These are phyloP conservation scores for Engystomops pustulosus DNA, from an alignment of 2,113 vertebrate species.

Conservation along the genomic window DNA sequence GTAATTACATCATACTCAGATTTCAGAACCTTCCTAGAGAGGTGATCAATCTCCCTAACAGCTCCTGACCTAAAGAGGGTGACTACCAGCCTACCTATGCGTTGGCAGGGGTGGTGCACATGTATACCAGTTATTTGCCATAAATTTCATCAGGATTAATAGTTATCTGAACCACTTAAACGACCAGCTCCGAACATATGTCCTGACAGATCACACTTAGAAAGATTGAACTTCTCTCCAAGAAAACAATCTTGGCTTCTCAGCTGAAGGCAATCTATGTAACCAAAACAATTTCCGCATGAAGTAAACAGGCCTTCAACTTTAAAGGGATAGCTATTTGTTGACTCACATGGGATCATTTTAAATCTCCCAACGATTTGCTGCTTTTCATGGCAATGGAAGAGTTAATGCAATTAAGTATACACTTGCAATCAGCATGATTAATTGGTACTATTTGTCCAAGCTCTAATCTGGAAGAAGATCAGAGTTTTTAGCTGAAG, in stretches of 20 bases:
- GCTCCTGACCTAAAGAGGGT: too few relatives aligned
- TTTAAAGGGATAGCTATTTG: slow-evolving; percentile 19
- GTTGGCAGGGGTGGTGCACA: too few relatives aligned
- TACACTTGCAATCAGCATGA: slow-evolving; percentile 56
- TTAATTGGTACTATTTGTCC: slow-evolving; percentile 58
- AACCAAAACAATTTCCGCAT: slow-evolving; percentile 43
- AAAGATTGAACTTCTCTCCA: slow-evolving; percentile 9
- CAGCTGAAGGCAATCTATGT: slow-evolving; percentile 39
- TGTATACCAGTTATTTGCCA: too few relatives aligned
- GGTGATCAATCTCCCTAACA: too few relatives aligned
- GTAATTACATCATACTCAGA: too few relatives aligned
- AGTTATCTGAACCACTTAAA: too few relatives aligned
- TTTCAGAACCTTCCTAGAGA: too few relatives aligned
- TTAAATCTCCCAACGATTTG: slow-evolving; percentile 43
- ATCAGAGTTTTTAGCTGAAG: slow-evolving; percentile 53
- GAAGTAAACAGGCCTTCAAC: slow-evolving; percentile 31
- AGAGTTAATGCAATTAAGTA: slow-evolving; percentile 52
- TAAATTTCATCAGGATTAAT: too few relatives aligned
- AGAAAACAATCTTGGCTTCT: slow-evolving; percentile 3
- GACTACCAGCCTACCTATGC: too few relatives aligned
- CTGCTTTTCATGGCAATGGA: not conserved
- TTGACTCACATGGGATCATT: slow-evolving; percentile 58
- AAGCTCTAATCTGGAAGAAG: slow-evolving; percentile 50
- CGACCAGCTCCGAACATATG: too few relatives aligned
- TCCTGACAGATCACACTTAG: slow-evolving; percentile 20